Conservation (phyloP, 1,140 invertebrate species). For the Euglossa dilemma region DNA sequence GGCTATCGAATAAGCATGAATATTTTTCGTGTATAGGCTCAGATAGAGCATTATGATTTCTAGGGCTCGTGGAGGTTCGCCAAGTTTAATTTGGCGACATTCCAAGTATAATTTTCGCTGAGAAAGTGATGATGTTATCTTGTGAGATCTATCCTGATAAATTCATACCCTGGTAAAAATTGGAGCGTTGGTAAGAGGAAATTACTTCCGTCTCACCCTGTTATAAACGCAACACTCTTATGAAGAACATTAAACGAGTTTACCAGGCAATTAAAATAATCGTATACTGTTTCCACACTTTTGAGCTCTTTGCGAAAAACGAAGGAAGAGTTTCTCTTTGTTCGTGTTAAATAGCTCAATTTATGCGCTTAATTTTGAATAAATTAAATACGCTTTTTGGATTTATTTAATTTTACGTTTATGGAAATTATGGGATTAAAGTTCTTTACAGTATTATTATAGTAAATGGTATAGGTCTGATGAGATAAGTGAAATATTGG, state of each 20-base stretch:
- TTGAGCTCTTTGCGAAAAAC: background rate
- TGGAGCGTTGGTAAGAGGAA: background rate
- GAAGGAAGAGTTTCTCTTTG: background rate
- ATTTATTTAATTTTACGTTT: too few relatives aligned
- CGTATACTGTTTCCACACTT: background rate
- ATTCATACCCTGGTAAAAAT: conserved; percentile 7
- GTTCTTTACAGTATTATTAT: too few relatives aligned
- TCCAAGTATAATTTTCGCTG: conserved; percentile 22
- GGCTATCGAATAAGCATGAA: background rate
- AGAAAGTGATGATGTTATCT: conserved; percentile 29
- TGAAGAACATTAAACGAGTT: background rate
- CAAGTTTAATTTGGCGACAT: conserved; percentile 41
- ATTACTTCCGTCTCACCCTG: background rate
- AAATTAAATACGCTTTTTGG: too few relatives aligned
- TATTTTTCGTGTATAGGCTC: background rate
- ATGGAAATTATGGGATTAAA: too few relatives aligned
- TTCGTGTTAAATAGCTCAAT: too few relatives aligned
- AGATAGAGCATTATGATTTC: conserved; percentile 15
- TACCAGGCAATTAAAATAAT: background rate
- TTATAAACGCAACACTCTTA: background rate
- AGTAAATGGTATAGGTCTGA: too few relatives aligned
- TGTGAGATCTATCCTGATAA: conserved; percentile 5
- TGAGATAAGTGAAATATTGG: too few relatives aligned
- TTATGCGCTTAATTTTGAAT: too few relatives aligned
- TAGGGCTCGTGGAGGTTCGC: background rate